Base-by-base conservation (phyloP, 2,797 vertebrate species). In the Paedocypris micromegethes region DNA sequence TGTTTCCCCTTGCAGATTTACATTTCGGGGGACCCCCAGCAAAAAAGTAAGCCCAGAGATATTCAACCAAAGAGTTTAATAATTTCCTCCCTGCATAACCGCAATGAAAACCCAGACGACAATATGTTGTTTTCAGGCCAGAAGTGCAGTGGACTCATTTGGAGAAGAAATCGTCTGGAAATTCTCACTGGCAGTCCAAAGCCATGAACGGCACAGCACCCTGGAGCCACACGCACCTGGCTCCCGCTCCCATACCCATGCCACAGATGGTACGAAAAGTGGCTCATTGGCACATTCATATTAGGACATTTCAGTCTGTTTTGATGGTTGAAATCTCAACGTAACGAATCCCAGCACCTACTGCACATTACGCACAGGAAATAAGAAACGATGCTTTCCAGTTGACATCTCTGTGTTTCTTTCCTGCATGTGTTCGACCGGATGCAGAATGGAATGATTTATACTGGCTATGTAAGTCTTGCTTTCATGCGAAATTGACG, bases 381-480 rank as follows among this genome's bases (percentile, higher is more conserved):
- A 23, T 23, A 23, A 23, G 23, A 23, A 23, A 23, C 23, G 23
- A 41, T 39, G 56, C n/a, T 52, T 68, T 9, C 53, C 41, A 55
- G 41, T 75, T 23, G 63, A 56, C 58, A 44, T 55, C 62, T 77
- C 5, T 63, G 60, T 75, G 39, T 75, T 50, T 72, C 40, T 60
- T 44, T 76, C 55, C 59, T 80, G 63, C 70, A 43, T 77, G 38
- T 59, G 64, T 72, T 77, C 40, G 38, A 44, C 39, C 62, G 66
- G 72, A 69, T 54, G 66, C 86, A 93, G 91, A 93, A 91, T 84
- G 91, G 92, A 88, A 89, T 92, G 83, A 89, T 90, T 86, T 94
- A 91, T 87, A 90, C 90, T 86, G 91, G 88, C 88, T 93, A 93
- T 85, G 91, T 91, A 88, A 93, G 92, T 91, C 64, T 9, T 50